These are phyloP conservation scores for Coleophora flavipennella DNA, from an alignment of 2,888 invertebrate genomes.

Conservation along the genomic window DNA sequence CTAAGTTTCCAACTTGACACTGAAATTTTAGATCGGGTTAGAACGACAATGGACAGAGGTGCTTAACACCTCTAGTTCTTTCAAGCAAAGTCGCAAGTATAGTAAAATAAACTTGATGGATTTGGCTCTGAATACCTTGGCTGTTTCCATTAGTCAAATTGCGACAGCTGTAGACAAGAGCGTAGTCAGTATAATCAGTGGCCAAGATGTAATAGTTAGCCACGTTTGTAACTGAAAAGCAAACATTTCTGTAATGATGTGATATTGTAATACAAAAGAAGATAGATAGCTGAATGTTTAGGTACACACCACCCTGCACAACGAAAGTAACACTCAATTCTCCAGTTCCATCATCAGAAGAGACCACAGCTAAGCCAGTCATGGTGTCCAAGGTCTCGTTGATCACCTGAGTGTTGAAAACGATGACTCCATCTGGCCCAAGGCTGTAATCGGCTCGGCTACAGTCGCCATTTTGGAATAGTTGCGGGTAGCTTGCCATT, in stretches of 20 bases:
- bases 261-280: too few species aligned
- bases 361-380: conserved; percentile 58
- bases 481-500: conserved; percentile 73
- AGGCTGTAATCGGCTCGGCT: conserved; percentile 68
- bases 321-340: conserved; percentile 69
- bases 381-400: conserved; percentile 59
- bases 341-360: conserved; percentile 57
- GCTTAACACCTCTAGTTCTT: too few species aligned
- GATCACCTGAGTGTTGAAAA: conserved; percentile 36
- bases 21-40: too few species aligned
- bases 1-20: too few species aligned
- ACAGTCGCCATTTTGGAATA: conserved; percentile 74
- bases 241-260: not conserved
- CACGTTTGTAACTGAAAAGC: conserved; percentile 23
- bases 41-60: too few species aligned
- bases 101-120: too few species aligned
- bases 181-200: conserved; percentile 46
- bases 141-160: conserved; percentile 29
- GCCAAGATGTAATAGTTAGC: conserved; percentile 40
- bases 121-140: too few species aligned
- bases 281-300: too few species aligned
- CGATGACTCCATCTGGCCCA: conserved; percentile 22
- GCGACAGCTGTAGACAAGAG: conserved; percentile 47
- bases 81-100: too few species aligned
- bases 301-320: conserved; percentile 53